phyloP scores from a whole-genome alignment of 2,797 vertebrate species.

The Oryzias dopingdopingensis region DNA sequence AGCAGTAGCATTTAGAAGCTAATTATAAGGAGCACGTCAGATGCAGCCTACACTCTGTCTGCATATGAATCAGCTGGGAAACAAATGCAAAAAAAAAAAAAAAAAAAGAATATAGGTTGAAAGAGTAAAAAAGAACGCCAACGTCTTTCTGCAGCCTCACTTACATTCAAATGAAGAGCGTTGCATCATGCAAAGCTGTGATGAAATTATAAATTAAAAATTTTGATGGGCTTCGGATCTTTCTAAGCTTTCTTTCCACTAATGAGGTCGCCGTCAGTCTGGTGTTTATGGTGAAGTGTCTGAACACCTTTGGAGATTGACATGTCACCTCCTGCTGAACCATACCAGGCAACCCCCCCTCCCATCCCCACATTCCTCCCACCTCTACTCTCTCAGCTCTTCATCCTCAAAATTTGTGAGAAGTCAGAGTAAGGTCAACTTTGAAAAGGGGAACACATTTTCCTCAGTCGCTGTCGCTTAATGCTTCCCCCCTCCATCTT shows the following conservation, averaged over 20 bases:
- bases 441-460: conserved; percentile 27
- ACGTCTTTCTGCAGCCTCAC: conserved; percentile 16
- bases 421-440: conserved; percentile 60
- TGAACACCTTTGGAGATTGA: conserved; percentile 34
- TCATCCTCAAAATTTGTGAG: conserved; percentile 33
- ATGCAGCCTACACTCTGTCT: conserved; percentile 52
- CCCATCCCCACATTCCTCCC: conserved; percentile 1
- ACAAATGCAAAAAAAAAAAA: conserved; percentile 22
- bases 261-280: conserved; percentile 6
- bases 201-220: no score
- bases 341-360: conserved; percentile 4
- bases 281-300: background rate
- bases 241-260: background rate
- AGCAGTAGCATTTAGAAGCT: conserved; percentile 21
- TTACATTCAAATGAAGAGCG: conserved; percentile 17
- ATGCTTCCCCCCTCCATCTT: conserved; percentile 22
- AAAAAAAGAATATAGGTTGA: conserved; percentile 20
- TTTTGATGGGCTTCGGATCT: no score
- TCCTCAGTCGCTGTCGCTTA: conserved; percentile 59
- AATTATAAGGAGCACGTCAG: conserved; percentile 51
- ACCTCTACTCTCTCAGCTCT: conserved; percentile 19
- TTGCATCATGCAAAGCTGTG: no score
- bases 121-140: conserved; percentile 21
- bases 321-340: conserved; percentile 59
- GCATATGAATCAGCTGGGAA: conserved; percentile 35